Percentiles rank a stretch among this genome's conserved stretches.
These are phyloP conservation scores for Acromyrmex heyeri DNA, from an alignment of 1,140 invertebrate genomes.

Conservation along the genomic window DNA sequence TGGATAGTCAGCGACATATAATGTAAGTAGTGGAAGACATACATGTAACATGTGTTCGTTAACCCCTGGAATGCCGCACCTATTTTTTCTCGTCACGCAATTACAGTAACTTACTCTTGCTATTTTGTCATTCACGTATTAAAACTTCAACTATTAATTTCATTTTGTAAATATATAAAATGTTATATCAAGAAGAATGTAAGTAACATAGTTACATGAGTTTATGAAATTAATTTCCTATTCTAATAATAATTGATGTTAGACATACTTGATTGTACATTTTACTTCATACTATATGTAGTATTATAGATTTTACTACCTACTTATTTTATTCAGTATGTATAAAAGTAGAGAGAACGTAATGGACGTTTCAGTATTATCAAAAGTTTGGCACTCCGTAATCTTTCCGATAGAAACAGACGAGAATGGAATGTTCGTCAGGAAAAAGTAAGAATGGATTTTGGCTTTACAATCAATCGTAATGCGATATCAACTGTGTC, in stretches of 20 bases:
- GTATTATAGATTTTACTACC: too few species aligned
- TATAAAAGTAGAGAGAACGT: neutral
- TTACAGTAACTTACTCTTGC: neutral
- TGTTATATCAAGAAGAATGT: neutral
- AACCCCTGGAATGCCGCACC: neutral
- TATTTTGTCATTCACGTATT: neutral
- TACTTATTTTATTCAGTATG: neutral
- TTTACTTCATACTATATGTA: neutral
- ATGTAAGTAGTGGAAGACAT: neutral
- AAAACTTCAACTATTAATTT: neutral
- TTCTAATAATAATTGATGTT: neutral
- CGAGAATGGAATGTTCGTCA: constrained; percentile 1
- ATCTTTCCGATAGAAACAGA: neutral
- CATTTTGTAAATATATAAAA: neutral
- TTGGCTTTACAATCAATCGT: constrained; percentile 22
- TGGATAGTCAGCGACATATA: neutral
- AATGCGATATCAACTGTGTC: constrained; percentile 39
- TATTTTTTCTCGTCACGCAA: constrained; percentile 22
- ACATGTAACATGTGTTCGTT: neutral
- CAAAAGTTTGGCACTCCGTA: neutral
- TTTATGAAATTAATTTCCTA: neutral
- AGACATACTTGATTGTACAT: neutral
- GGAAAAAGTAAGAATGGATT: neutral
- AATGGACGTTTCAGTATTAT: neutral
- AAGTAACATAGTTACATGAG: neutral